phyloP scores from a whole-genome alignment of 2,113 vertebrate genomes.

The Delphinus delphis region DNA sequence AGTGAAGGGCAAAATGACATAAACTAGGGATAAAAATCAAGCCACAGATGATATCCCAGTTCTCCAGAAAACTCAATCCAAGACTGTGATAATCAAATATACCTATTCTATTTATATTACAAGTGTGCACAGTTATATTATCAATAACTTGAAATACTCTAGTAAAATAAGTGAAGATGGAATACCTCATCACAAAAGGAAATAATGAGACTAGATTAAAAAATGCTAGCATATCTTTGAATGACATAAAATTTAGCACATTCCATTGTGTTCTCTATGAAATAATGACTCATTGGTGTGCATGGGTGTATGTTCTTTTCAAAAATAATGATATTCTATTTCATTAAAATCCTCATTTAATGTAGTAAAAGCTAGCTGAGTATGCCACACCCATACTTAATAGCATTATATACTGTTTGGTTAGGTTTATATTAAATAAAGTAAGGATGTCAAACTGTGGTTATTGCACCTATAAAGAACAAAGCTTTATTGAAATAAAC shows the following conservation, averaged over 20 bases:
- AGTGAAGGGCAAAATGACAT: constrained; percentile 3
- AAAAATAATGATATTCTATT: constrained; percentile 6
- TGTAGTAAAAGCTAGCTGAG: background rate
- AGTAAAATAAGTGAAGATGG: background rate
- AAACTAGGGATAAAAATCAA: constrained; percentile 19
- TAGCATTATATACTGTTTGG: background rate
- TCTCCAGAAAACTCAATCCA: background rate
- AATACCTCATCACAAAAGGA: background rate
- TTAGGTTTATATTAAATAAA: background rate
- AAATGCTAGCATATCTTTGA: background rate
- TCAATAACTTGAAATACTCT: background rate
- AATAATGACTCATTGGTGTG: background rate
- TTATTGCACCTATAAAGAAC: background rate
- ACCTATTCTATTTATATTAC: background rate
- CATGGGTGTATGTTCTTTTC: constrained; percentile 3
- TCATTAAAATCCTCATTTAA: constrained; percentile 19
- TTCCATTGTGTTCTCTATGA: background rate
- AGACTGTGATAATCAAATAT: background rate
- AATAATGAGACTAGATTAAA: constrained; percentile 12
- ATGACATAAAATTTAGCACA: background rate
- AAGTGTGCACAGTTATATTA: background rate
- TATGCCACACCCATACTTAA: background rate
- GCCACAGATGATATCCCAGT: background rate
- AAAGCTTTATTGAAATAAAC: background rate
- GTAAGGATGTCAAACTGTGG: background rate